Conservation (phyloP, 2,888 invertebrate species). For the Girardia tigrina region DNA sequence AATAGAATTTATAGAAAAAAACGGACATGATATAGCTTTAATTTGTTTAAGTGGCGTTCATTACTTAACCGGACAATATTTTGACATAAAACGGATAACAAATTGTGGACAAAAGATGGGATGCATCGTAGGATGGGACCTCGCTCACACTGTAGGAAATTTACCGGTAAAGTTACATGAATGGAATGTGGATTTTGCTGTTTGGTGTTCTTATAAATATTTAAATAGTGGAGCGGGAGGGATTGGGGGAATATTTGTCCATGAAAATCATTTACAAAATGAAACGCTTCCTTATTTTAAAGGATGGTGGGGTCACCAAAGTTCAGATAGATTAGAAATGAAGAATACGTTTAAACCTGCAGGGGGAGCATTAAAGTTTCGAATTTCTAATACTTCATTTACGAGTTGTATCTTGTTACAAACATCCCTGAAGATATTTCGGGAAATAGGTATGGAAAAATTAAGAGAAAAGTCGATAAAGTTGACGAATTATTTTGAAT, state of each 20-base stretch:
- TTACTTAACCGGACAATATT: slow-evolving; percentile 56
- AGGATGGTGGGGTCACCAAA: slow-evolving; percentile 56
- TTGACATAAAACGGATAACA: slow-evolving; percentile 54
- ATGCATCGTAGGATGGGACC: slow-evolving; percentile 55
- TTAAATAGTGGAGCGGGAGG: slow-evolving; percentile 53
- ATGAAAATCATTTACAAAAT: slow-evolving; percentile 50
- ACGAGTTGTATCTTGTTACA: slow-evolving; percentile 45
- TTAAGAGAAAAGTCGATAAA: slow-evolving; percentile 51
- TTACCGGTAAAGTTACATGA: slow-evolving; percentile 54
- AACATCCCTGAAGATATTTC: slow-evolving; percentile 49
- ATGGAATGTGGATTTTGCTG: slow-evolving; percentile 57
- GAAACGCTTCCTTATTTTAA: slow-evolving; percentile 49
- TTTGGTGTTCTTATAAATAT: slow-evolving; percentile 57
- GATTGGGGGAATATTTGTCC: slow-evolving; percentile 53
- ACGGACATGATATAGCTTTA: slow-evolving; percentile 54
- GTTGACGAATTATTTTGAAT: slow-evolving; percentile 55
- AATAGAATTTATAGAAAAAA: slow-evolving; percentile 49
- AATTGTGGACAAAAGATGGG: slow-evolving; percentile 53
- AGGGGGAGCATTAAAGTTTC: slow-evolving; percentile 52
- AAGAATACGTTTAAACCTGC: slow-evolving; percentile 51
- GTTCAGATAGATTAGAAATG: slow-evolving; percentile 53
- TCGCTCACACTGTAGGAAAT: slow-evolving; percentile 56
- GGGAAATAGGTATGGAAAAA: slow-evolving; percentile 46
- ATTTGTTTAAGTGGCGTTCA: slow-evolving; percentile 54
- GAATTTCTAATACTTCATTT: slow-evolving; percentile 54